Evolutionary conservation across 30 jellyfish, hydroid and myxozoan genomes (phyloP).

Genomic region (Aurelia sp.): DNA sequence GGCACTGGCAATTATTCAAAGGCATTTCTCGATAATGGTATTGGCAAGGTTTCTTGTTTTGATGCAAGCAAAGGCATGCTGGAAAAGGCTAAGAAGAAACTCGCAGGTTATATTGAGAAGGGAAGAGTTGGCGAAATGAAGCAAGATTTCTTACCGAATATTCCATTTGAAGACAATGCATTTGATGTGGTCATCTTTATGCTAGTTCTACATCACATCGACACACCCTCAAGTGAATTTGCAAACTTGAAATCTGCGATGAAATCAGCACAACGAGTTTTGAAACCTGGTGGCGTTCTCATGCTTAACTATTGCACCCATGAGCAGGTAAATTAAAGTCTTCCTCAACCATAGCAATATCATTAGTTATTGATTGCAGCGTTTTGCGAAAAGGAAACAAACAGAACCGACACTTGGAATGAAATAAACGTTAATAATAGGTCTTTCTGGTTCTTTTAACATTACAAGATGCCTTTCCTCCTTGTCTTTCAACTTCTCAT

Average conservation of each 20-base stretch:
- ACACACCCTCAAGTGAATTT: constrained; percentile 32
- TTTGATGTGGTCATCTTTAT: constrained; percentile 73
- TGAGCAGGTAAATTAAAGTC: constrained; percentile 11
- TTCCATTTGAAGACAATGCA: constrained; percentile 58
- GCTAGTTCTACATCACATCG: constrained; percentile 80
- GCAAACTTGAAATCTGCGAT: constrained; percentile 15
- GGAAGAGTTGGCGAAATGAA: constrained; percentile 26
- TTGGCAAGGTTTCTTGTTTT: constrained; percentile 50
- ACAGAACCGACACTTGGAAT: too few species aligned
- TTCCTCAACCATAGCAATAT: too few species aligned
- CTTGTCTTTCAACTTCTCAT: too few species aligned
- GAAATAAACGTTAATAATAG: too few species aligned
- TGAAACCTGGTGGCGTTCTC: constrained; percentile 50
- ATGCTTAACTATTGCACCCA: constrained; percentile 19
- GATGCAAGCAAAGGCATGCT: constrained; percentile 91
- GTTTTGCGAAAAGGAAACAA: too few species aligned
- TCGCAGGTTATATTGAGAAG: background rate
- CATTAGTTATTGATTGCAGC: too few species aligned
- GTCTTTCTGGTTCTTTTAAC: too few species aligned
- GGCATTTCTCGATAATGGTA: constrained; percentile 72
- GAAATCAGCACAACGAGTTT: constrained; percentile 12
- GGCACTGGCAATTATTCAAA: constrained; percentile 88
- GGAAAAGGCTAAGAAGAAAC: constrained; percentile 52
- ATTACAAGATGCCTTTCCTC: too few species aligned
- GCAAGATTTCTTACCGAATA: constrained; percentile 59